Evolutionary conservation across 2,797 vertebrate species (phyloP), one percentile per base, ranked within the genome.

Genomic region (Acanthiza pusilla): DNA sequence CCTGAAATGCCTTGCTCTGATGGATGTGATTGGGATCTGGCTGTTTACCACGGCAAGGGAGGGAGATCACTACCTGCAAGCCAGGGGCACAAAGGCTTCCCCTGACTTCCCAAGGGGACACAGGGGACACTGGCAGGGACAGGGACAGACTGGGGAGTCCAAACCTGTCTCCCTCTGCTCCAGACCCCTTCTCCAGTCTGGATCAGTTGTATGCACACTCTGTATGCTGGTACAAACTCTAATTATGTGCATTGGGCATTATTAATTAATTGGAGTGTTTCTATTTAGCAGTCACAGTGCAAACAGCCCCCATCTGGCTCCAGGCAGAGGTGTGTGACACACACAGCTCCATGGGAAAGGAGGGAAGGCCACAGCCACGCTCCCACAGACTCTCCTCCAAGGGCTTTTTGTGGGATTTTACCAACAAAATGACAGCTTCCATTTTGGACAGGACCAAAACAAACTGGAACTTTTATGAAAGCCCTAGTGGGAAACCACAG

Each of bases 361-460:
- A 75, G 50, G 50, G 16, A n/a, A 25, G 30, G 1, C 16, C 65
- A 22, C 1, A 17, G 54, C 34, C 74, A 60, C 0, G 0, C 19
- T 53, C 11, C 45, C 61, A 5, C 50, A 50, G 51, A 16, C 32
- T 22, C 19, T 74, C 23, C 60, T 55, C 40, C 7, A 47, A 84
- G 19, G 21, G 8, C 11, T 84, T 73, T 9, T 36, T 38, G 60
- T 34, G 51, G 30, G n/a, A 26, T 76, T 87, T 89, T 22, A 47
- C n/a, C 29, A 15, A 62, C 23, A n/a, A 61, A 87, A 61, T 2
- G 3, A 73, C 40, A 67, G 42, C 42, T 61, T 43, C 15, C 0
- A 2, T n/a, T 70, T 43, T 17, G 25, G 43, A 68, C 27, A 55
- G 30, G 22, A 29, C 5, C 6, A 43, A 81, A 68, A 7, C 55